A percentile compares a stretch with the other conserved stretches of the same genome.
These are phyloP conservation scores for Metaphire vulgaris DNA, from an alignment of 1,140 invertebrate species.

Conservation along the genomic window DNA sequence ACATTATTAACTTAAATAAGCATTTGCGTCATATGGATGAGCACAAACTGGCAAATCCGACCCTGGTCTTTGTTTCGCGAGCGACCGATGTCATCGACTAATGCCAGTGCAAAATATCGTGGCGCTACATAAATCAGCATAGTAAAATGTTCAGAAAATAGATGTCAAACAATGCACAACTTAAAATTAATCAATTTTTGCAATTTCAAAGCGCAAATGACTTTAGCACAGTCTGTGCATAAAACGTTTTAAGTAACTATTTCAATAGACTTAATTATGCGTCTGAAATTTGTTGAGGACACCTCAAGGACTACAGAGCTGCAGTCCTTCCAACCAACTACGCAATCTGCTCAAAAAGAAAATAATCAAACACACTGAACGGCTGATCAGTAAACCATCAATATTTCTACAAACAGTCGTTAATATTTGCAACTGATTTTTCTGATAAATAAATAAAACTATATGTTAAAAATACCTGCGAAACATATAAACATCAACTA, in stretches of 20 bases:
- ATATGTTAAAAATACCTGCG: not conserved
- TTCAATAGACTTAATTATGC: not conserved
- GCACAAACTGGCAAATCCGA: too few species aligned
- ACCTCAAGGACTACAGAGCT: not conserved
- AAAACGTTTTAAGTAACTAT: not conserved
- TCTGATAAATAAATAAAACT: not conserved
- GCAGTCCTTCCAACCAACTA: not conserved
- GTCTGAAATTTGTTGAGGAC: not conserved
- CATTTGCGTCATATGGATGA: too few species aligned
- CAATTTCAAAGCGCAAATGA: too few species aligned
- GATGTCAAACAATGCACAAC: too few species aligned
- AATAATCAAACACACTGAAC: not conserved
- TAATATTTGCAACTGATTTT: too few species aligned
- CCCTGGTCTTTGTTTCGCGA: too few species aligned
- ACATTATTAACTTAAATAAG: too few species aligned
- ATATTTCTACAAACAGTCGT: not conserved
- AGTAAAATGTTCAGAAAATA: too few species aligned
- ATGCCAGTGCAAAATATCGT: not conserved
- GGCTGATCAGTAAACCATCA: not conserved
- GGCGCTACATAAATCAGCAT: not conserved
- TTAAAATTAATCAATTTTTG: too few species aligned
- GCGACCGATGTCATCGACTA: too few species aligned
- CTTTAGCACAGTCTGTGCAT: too few species aligned
- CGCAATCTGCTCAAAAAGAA: not conserved
- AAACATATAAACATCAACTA: not conserved